Evolutionary conservation across 2,888 invertebrate species (phyloP), one percentile per base, ranked within the genome.

Genomic region (Torymus tubicola): DNA sequence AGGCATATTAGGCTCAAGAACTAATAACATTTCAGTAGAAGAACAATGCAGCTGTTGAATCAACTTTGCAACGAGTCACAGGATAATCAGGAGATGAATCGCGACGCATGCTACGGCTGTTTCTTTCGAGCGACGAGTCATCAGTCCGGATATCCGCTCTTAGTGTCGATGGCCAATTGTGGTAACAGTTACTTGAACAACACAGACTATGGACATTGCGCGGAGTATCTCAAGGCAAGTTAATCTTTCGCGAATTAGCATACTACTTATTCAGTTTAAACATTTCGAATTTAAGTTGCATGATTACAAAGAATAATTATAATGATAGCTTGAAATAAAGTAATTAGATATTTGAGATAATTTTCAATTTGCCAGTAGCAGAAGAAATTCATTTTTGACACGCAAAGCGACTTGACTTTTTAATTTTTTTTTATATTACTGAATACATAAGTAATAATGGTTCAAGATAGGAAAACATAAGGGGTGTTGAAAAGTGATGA

Each of bases 41-140:
- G 91, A 84, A 89, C 92, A 60, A 83, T 91, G 80, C 93, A 93
- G 85, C 89, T 94, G 74, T 88, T 94, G 12, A 94, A 93, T 86
- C 89, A 94, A 80, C 92, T 94, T 81, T 94, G 94, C 87, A 94
- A 93, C 85, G 93, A 93, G 57, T 93, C 94, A n/a, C 94, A 94
- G 88, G 93, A 92, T 16, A 92, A 93, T 1, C 93, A 93, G 84
- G 90, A 92, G 4, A 92, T 93, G 55, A 84, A 90, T 78, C 92
- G 94, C 80, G 94, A 94, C 89, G 93, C 93, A 14, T 94, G 94
- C 85, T 93, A 94, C 82, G 92, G 93, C 24, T 94, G 94, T 86
- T 94, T 94, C 87, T 92, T 93, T 80, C 90, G 92, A 83, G 93
- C 93, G 2, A 93, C 93, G 63, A 86, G 84, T 77, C 85, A 85